phyloP scores from a whole-genome alignment of 2,797 vertebrate species.

The Clangula hyemalis region DNA sequence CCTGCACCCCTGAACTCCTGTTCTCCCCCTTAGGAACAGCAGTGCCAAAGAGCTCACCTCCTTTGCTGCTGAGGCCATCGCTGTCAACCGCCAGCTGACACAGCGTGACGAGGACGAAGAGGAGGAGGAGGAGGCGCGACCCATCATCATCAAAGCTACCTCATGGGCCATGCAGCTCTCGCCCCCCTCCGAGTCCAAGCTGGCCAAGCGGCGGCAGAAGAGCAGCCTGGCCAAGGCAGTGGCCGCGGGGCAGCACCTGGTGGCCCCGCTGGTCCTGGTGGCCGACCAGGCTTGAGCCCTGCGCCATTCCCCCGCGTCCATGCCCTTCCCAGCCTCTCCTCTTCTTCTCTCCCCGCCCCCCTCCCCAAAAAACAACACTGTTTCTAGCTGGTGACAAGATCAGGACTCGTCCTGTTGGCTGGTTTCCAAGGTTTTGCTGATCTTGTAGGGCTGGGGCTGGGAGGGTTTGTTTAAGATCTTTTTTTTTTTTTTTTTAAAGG shows the following conservation, averaged over 20 bases:
- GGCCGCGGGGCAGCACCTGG: slow-evolving; percentile 83
- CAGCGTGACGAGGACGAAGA: slow-evolving; percentile 89
- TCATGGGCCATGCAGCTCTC: slow-evolving; percentile 91
- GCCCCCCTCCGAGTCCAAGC: slow-evolving; percentile 91
- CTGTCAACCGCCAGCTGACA: slow-evolving; percentile 94
- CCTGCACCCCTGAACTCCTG: background rate
- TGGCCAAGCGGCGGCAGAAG: slow-evolving; percentile 90
- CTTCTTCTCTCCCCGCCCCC: background rate
- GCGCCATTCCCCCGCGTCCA: background rate
- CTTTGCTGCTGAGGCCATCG: slow-evolving; percentile 94
- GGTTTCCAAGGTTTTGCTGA: slow-evolving; percentile 72
- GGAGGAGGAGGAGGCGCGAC: slow-evolving; percentile 83
- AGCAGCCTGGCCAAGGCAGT: slow-evolving; percentile 85
- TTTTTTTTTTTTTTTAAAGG: slow-evolving; percentile 9
- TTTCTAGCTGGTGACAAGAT: slow-evolving; percentile 61
- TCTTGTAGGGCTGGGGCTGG: slow-evolving; percentile 38
- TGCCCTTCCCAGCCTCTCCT: background rate
- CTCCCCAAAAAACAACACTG: background rate
- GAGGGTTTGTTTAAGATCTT: slow-evolving; percentile 31
- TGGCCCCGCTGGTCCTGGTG: slow-evolving; percentile 90
- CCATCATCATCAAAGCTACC: slow-evolving; percentile 87
- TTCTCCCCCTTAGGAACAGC: slow-evolving; percentile 85
- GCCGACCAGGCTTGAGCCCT: slow-evolving; percentile 87
- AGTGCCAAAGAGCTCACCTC: slow-evolving; percentile 95
- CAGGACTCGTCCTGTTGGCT: slow-evolving; percentile 59